Conservation (phyloP, 2,113 vertebrate species). For the Microcebus murinus region DNA sequence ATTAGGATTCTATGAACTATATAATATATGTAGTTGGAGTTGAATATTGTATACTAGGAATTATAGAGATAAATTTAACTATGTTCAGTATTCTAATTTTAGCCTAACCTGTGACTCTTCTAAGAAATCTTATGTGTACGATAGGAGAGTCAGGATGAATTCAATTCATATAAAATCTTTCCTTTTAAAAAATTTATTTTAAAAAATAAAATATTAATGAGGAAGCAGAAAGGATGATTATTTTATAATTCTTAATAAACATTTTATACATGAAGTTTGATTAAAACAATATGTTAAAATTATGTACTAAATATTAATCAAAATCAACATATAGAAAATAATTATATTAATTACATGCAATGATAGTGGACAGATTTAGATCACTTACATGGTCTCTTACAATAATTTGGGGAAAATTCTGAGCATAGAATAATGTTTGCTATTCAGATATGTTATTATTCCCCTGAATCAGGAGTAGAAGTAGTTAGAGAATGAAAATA, state of each 20-base stretch:
- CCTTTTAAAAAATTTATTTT: neutral
- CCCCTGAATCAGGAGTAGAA: neutral
- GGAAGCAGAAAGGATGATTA: neutral
- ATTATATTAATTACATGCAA: neutral
- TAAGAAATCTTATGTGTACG: neutral
- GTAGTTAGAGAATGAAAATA: neutral
- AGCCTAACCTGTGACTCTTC: neutral
- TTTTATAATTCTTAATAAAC: neutral
- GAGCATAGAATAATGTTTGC: neutral
- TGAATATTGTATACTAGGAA: neutral
- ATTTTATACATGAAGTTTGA: neutral
- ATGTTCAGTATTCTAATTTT: neutral
- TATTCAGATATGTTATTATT: neutral
- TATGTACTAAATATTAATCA: neutral
- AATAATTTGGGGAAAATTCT: neutral
- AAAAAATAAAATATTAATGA: neutral
- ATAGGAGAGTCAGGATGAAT: neutral
- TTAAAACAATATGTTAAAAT: neutral
- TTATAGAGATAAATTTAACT: neutral
- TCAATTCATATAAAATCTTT: neutral
- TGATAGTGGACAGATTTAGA: neutral
- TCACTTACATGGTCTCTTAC: neutral
- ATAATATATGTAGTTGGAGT: neutral
- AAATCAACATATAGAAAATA: neutral
- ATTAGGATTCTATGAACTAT: neutral